Evolutionary conservation across 1,140 invertebrate species (phyloP).

Genomic region (Heterodera carotae): DNA sequence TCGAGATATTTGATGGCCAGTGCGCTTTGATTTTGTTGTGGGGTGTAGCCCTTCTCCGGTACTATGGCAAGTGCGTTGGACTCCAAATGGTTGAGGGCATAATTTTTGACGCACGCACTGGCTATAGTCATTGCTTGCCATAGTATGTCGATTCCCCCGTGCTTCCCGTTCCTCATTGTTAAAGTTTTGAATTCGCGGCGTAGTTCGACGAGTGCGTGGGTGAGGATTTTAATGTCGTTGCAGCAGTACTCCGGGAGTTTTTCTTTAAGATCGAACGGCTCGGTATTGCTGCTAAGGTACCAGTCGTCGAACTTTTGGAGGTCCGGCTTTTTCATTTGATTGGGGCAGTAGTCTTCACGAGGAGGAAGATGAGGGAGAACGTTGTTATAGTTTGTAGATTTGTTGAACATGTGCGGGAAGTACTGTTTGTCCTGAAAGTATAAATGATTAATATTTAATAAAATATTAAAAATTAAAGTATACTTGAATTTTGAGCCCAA

Average conservation of each 20-base stretch:
- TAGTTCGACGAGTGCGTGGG: constrained; percentile 13
- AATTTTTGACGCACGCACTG: constrained; percentile 15
- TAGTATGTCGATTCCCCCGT: constrained; percentile 9
- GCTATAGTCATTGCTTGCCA: constrained; percentile 10
- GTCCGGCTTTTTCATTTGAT: too few species aligned
- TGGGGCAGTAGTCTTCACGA: too few species aligned
- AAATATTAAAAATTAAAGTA: not conserved
- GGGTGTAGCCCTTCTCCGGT: constrained; percentile 1
- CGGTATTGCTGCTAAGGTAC: not conserved
- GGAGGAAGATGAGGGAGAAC: too few species aligned
- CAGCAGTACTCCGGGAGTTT: constrained; percentile 13
- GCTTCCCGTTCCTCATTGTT: not conserved
- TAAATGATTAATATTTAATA: too few species aligned
- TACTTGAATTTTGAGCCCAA: constrained; percentile 1
- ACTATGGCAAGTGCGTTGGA: not conserved
- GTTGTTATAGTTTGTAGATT: too few species aligned
- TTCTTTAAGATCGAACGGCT: constrained; percentile 10
- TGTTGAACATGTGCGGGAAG: too few species aligned
- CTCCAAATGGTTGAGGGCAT: constrained; percentile 12
- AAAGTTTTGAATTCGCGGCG: not conserved
- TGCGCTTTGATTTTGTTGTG: constrained; percentile 15
- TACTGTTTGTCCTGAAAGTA: too few species aligned
- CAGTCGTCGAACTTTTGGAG: not conserved
- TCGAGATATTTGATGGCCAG: constrained; percentile 22
- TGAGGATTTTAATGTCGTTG: constrained; percentile 21